phyloP scores from a whole-genome alignment of 1,140 invertebrate species.

The Bursaphelenchus mucronatus region DNA sequence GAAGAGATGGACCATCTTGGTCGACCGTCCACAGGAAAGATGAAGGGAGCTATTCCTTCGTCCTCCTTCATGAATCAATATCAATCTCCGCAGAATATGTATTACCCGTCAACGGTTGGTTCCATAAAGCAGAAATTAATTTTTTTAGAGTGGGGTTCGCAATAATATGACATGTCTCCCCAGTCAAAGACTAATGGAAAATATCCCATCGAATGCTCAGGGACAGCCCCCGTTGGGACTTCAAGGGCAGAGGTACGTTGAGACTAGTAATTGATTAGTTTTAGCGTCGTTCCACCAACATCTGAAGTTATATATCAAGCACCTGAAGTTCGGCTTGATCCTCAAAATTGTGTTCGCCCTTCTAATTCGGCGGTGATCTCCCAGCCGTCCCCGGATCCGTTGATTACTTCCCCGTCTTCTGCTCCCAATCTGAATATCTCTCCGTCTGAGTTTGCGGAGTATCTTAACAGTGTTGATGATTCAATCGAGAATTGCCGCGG shows the following conservation, averaged over 20 bases:
- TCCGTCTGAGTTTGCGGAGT: constrained; percentile 19
- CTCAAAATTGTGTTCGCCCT: not conserved
- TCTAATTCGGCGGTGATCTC: not conserved
- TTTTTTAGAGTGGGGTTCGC: not conserved
- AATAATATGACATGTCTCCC: constrained; percentile 3
- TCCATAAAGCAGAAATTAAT: not conserved
- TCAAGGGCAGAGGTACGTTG: not conserved
- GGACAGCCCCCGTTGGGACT: too few species aligned
- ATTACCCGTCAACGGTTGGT: not conserved
- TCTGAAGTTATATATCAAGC: not conserved
- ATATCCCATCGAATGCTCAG: too few species aligned
- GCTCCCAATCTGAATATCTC: constrained; percentile 9
- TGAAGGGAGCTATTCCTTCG: not conserved
- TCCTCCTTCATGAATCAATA: not conserved
- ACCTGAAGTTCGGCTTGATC: not conserved
- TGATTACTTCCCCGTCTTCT: not conserved
- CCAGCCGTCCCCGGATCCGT: constrained; percentile 3
- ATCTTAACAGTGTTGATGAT: constrained; percentile 25
- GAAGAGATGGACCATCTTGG: constrained; percentile 44
- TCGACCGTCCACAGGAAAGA: not conserved
- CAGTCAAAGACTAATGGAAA: not conserved
- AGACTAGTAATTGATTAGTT: not conserved
- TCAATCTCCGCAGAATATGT: not conserved
- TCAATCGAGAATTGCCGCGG: constrained; percentile 29
- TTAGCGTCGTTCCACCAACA: not conserved